Evolutionary conservation across 1,140 invertebrate genomes (phyloP).

Genomic region (Globodera rostochiensis): DNA sequence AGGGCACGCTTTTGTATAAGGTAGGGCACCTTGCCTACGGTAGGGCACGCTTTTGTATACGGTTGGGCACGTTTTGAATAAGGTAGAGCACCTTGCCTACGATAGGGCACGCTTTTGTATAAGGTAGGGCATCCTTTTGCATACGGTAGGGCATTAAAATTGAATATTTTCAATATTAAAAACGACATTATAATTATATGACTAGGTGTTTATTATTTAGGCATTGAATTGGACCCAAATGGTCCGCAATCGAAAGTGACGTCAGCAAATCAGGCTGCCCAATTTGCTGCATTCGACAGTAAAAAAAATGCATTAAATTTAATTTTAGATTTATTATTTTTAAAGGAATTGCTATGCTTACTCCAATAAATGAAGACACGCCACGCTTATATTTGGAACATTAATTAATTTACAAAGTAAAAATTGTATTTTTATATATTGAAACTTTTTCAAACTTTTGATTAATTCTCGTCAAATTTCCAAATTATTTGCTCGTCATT

Average conservation of each 20-base stretch:
- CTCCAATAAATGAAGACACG: slow-evolving; percentile 31
- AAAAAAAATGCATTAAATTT: neutral
- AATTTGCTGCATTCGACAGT: neutral
- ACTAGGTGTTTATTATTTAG: neutral
- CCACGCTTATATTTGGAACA: slow-evolving; percentile 22
- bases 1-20: too few species aligned
- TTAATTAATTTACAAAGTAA: neutral
- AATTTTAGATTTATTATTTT: neutral
- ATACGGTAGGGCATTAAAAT: slow-evolving; percentile 3
- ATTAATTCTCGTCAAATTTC: too few species aligned
- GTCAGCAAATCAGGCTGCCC: neutral
- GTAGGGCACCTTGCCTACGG: too few species aligned
- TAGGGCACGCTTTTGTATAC: too few species aligned
- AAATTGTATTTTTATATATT: neutral
- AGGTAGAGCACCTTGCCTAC: too few species aligned
- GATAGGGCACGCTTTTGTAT: slow-evolving; percentile 9
- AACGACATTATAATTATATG: neutral
- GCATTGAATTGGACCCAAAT: slow-evolving; percentile 21
- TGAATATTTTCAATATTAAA: neutral
- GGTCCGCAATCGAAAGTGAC: neutral
- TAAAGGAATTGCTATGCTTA: neutral
- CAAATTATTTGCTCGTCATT: too few species aligned
- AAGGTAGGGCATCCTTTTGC: slow-evolving; percentile 25
- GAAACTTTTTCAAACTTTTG: too few species aligned
- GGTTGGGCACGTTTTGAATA: too few species aligned